Conservation (phyloP, 2,113 vertebrate species). For the Toxotes jaculatrix region DNA sequence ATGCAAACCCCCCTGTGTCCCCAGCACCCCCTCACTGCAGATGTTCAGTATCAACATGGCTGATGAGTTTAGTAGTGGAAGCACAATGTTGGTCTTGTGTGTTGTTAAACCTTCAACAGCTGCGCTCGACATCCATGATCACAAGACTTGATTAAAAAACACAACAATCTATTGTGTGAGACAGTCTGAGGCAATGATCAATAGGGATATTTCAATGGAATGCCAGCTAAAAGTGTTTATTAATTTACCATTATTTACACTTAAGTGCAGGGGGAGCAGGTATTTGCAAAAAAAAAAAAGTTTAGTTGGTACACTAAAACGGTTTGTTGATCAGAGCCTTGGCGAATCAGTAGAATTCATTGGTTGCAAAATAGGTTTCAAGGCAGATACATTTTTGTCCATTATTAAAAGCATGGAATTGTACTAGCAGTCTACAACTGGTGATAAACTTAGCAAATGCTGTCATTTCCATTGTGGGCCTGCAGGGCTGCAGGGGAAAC, state of each 20-base stretch:
- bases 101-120: conserved; percentile 46
- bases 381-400: not conserved
- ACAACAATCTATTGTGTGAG: conserved; percentile 33
- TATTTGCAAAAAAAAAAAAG: not conserved
- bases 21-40: conserved; percentile 60
- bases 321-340: not conserved
- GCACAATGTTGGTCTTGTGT: conserved; percentile 65
- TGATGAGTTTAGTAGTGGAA: conserved; percentile 40
- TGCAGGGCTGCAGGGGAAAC: conserved; percentile 6
- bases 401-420: too few relatives aligned
- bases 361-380: not conserved
- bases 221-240: not conserved
- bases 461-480: conserved; percentile 26
- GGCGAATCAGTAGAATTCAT: not conserved
- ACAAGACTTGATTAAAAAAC: conserved; percentile 48
- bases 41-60: conserved; percentile 59
- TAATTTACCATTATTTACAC: not conserved
- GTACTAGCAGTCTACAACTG: not conserved
- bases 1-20: conserved; percentile 32
- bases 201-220: not conserved
- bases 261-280: not conserved
- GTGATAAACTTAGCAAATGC: conserved; percentile 45
- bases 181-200: conserved; percentile 15
- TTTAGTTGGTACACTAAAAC: not conserved
- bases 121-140: conserved; percentile 45